phyloP scores from a whole-genome alignment of 2,888 invertebrate species.

The Aporophyla lueneburgensis region DNA sequence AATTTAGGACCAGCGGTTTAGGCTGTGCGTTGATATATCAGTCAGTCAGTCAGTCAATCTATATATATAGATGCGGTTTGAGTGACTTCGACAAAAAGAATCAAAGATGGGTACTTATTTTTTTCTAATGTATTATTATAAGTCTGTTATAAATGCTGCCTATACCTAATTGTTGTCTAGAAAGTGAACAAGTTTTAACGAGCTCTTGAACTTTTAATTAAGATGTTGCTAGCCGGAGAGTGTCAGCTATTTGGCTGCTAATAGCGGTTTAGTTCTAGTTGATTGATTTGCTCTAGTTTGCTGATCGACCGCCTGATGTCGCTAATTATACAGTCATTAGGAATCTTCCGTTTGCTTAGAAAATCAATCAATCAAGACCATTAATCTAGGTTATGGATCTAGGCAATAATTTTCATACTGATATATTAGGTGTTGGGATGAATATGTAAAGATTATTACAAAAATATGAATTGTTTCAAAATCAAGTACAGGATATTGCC shows the following conservation, averaged over 20 bases:
- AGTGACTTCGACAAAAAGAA: too few species aligned
- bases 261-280: conserved; percentile 43
- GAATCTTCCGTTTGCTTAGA: conserved; percentile 16
- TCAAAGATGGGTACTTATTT: not conserved
- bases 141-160: not conserved
- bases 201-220: conserved; percentile 57
- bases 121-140: not conserved
- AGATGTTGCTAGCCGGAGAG: conserved; percentile 19
- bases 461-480: not conserved
- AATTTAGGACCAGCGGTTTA: too few species aligned
- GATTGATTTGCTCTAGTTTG: conserved; percentile 58
- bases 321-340: conserved; percentile 43
- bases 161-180: conserved; percentile 3
- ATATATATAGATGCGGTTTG: too few species aligned
- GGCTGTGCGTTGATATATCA: too few species aligned
- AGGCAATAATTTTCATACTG: not conserved
- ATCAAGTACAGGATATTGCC: not conserved
- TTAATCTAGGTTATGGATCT: not conserved
- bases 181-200: conserved; percentile 29
- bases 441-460: not conserved
- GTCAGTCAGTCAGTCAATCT: too few species aligned
- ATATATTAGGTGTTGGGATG: not conserved
- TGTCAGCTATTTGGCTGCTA: conserved; percentile 42
- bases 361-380: conserved; percentile 7
- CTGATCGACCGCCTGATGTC: conserved; percentile 31